phyloP scores from a whole-genome alignment of 2,113 vertebrate genomes.

The Genyomyrus donnyi region DNA sequence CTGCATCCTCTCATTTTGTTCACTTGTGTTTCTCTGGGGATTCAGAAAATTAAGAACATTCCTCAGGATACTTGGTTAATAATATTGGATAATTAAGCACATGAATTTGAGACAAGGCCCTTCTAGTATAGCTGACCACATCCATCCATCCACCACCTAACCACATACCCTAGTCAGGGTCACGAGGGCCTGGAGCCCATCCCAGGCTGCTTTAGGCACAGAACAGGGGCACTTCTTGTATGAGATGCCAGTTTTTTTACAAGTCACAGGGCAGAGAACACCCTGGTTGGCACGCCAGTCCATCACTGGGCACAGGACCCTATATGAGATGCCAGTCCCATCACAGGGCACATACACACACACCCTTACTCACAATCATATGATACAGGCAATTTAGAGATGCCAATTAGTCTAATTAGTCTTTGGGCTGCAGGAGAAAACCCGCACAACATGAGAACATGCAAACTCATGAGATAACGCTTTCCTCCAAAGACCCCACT shows the following conservation, averaged over 20 bases:
- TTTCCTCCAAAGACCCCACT: not conserved
- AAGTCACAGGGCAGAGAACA: too few relatives aligned
- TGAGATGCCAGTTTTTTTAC: not conserved
- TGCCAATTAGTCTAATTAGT: too few relatives aligned
- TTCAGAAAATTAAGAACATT: too few relatives aligned
- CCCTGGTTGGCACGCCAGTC: not conserved
- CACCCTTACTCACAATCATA: slow-evolving; percentile 18
- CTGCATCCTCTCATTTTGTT: too few relatives aligned
- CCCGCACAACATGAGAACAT: not conserved
- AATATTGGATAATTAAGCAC: not conserved
- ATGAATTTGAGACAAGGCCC: not conserved
- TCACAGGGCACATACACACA: not conserved
- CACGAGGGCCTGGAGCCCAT: too few relatives aligned
- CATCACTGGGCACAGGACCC: too few relatives aligned
- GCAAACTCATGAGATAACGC: not conserved
- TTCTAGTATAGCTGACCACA: not conserved
- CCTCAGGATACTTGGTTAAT: too few relatives aligned
- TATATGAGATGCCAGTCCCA: not conserved
- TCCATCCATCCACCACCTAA: not conserved
- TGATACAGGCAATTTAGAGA: not conserved
- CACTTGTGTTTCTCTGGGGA: too few relatives aligned
- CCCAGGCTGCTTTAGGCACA: not conserved
- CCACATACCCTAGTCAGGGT: not conserved
- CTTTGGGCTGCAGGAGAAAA: not conserved
- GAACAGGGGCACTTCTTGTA: not conserved